Conservation (phyloP, 2,797 vertebrate species). For the Tadarida brasiliensis region DNA sequence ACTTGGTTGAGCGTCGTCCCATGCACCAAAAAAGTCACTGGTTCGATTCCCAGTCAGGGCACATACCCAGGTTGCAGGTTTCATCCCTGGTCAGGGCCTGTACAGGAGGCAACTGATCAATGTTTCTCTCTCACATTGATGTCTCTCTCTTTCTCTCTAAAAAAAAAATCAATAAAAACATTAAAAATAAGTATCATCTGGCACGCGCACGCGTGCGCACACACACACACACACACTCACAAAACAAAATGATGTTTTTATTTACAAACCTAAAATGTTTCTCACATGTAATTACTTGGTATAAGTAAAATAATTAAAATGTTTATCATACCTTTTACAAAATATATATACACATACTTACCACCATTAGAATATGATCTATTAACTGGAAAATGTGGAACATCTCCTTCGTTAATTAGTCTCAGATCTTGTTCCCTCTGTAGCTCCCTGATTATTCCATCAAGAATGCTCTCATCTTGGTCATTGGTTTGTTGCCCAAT, state of each 20-base stretch:
- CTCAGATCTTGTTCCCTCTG: conserved; percentile 94
- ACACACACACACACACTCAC: no score
- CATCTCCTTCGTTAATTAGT: conserved; percentile 86
- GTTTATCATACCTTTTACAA: conserved; percentile 40
- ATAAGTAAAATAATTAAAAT: conserved; percentile 4
- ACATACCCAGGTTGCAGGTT: background rate
- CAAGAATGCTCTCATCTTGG: conserved; percentile 93
- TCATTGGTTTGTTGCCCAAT: conserved; percentile 95
- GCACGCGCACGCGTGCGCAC: no score
- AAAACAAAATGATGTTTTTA: background rate
- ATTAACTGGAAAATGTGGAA: conserved; percentile 84
- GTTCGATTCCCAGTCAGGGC: background rate
- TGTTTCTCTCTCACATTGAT: background rate
- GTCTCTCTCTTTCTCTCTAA: background rate
- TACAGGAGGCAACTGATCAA: background rate
- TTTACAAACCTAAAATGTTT: conserved; percentile 38
- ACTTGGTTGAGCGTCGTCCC: no score
- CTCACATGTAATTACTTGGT: background rate
- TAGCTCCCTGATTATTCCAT: conserved; percentile 95
- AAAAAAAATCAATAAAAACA: background rate
- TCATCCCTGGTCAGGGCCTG: background rate
- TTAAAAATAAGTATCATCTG: background rate
- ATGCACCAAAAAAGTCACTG: no score
- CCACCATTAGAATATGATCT: conserved; percentile 87
- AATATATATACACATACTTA: conserved; percentile 61